A percentile compares a stretch with the other conserved stretches of the same genome.
Conservation (phyloP, 2,113 vertebrate genomes). For the Arenaria interpres region DNA sequence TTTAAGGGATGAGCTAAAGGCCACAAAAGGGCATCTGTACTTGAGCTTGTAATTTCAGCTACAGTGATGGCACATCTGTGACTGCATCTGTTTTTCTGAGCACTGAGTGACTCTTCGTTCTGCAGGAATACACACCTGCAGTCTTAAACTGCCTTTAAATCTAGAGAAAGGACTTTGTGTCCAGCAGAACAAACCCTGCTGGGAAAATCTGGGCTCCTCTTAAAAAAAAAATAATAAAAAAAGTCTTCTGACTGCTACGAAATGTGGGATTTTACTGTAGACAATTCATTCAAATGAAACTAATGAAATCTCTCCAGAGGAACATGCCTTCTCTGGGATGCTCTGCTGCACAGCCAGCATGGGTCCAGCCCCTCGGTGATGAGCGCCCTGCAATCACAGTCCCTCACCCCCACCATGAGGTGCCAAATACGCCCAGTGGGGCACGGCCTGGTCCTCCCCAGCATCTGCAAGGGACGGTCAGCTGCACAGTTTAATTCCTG, state of each 20-base stretch:
- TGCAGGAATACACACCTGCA: not conserved
- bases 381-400: not conserved
- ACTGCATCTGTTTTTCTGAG: not conserved
- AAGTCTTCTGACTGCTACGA: not conserved
- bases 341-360: not conserved
- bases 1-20: not conserved
- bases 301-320: not conserved
- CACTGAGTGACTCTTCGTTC: not conserved
- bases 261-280: not conserved
- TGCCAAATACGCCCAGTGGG: accelerated
- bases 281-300: not conserved
- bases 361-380: not conserved
- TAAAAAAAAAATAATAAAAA: not conserved
- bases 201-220: not conserved
- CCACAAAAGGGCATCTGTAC: not conserved
- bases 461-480: not conserved
- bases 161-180: not conserved
- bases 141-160: not conserved
- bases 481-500: not conserved
- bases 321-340: not conserved
- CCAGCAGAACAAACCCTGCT: not conserved
- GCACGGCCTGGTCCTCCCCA: not conserved
- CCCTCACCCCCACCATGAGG: not conserved
- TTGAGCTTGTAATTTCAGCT: not conserved
- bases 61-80: not conserved